Evolutionary conservation across 1,140 invertebrate species (phyloP).

Genomic region (Sitophilus oryzae): DNA sequence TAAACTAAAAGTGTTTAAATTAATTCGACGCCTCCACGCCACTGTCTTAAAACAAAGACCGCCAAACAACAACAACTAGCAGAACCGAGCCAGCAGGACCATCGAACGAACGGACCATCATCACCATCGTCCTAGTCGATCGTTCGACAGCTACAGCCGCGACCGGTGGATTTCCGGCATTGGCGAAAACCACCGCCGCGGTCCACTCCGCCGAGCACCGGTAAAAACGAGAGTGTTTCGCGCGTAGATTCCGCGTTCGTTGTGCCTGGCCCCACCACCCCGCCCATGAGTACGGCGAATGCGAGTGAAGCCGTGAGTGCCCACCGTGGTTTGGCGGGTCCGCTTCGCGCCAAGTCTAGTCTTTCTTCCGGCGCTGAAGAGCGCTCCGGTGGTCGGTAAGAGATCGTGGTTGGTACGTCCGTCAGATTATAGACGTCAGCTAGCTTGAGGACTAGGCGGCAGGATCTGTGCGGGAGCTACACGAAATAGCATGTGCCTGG

Average conservation of each 20-base stretch:
- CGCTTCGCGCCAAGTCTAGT: slow-evolving; percentile 32
- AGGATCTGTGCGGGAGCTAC: slow-evolving; percentile 25
- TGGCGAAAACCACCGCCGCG: too few species aligned
- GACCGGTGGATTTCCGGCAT: slow-evolving; percentile 34
- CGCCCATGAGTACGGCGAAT: slow-evolving; percentile 2
- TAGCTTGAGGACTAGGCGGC: not conserved
- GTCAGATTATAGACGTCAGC: not conserved
- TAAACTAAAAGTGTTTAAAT: too few species aligned
- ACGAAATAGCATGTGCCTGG: slow-evolving; percentile 34
- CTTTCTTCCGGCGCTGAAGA: slow-evolving; percentile 35
- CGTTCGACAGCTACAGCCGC: too few species aligned
- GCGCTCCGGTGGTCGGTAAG: slow-evolving; percentile 25
- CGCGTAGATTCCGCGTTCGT: slow-evolving; percentile 18
- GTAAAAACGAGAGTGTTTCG: slow-evolving; percentile 29
- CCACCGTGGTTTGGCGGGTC: slow-evolving; percentile 14
- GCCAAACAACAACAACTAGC: too few species aligned
- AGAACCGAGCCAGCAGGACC: not conserved
- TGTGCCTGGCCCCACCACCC: slow-evolving; percentile 34
- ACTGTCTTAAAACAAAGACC: too few species aligned
- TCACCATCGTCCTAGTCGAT: too few species aligned
- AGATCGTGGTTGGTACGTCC: too few species aligned
- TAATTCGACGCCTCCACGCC: too few species aligned
- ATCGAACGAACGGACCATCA: too few species aligned
- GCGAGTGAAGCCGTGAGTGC: not conserved
- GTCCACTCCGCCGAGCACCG: too few species aligned